Evolutionary conservation across 2,797 vertebrate species (phyloP).

Genomic region (Chrysocyon brachyurus): DNA sequence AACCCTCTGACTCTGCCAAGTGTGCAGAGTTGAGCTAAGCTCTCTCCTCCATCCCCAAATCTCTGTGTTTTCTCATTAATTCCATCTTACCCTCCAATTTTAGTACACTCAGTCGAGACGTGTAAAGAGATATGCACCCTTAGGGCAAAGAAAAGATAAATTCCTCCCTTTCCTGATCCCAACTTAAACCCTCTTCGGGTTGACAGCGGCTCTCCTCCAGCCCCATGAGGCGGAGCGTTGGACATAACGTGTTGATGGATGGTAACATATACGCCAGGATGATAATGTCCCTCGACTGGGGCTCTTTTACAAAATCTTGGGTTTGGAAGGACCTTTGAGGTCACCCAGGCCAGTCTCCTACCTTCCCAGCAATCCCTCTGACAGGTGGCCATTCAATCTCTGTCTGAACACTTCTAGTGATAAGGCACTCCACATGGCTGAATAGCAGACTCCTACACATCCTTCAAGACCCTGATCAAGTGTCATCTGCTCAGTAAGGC

Average conservation of each 20-base stretch:
- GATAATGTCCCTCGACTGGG: not conserved
- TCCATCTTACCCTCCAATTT: not conserved
- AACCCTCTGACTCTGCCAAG: not conserved
- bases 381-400: slow-evolving; percentile 61
- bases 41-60: not conserved
- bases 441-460: slow-evolving; percentile 22
- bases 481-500: not conserved
- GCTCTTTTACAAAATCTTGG: not conserved
- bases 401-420: slow-evolving; percentile 2
- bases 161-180: slow-evolving; percentile 1
- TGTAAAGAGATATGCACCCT: slow-evolving; percentile 55
- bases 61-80: not conserved
- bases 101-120: not conserved
- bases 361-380: not conserved
- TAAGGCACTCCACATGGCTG: not conserved
- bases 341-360: slow-evolving; percentile 17
- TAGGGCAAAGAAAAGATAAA: slow-evolving; percentile 3
- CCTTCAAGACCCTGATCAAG: slow-evolving; percentile 66
- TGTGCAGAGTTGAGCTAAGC: not conserved
- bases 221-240: not conserved
- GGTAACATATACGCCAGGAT: slow-evolving; percentile 46
- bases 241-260: slow-evolving; percentile 59
- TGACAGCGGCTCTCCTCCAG: slow-evolving; percentile 38
- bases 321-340: slow-evolving; percentile 1
- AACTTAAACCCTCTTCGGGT: not conserved